Evolutionary conservation across 1,140 invertebrate genomes (phyloP).

Genomic region (Sogatella furcifera): DNA sequence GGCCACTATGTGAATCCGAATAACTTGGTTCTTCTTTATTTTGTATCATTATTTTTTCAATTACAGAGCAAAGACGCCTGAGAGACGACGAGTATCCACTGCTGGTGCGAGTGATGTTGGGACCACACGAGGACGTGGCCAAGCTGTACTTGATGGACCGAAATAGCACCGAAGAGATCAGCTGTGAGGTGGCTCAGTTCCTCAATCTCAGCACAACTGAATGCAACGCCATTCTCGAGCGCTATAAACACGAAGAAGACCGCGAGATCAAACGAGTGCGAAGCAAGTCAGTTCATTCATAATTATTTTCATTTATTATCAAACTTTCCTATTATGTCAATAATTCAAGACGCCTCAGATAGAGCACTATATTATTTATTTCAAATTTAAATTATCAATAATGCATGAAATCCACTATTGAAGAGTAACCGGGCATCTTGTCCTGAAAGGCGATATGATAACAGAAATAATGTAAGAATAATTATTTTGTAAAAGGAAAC

Average conservation of each 20-base stretch:
- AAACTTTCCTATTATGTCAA: too few relatives aligned
- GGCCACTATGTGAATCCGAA: too few relatives aligned
- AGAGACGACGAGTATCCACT: constrained; percentile 70
- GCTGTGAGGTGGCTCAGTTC: constrained; percentile 71
- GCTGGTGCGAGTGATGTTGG: constrained; percentile 60
- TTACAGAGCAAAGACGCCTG: constrained; percentile 59
- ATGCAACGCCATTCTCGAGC: constrained; percentile 63
- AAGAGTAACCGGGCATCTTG: too few relatives aligned
- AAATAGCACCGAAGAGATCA: constrained; percentile 58
- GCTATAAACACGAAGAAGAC: constrained; percentile 67
- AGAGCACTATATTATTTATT: too few relatives aligned
- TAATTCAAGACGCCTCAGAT: too few relatives aligned
- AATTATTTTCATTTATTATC: too few relatives aligned
- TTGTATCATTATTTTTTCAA: not conserved
- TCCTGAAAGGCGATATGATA: too few relatives aligned
- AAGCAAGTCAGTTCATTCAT: constrained; percentile 47
- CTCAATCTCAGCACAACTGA: constrained; percentile 68
- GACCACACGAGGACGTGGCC: constrained; percentile 72
- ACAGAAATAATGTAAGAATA: too few relatives aligned
- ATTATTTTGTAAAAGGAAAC: too few relatives aligned
- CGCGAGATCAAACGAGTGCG: constrained; percentile 54
- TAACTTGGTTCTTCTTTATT: too few relatives aligned
- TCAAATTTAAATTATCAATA: too few relatives aligned
- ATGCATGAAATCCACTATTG: too few relatives aligned
- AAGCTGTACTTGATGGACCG: constrained; percentile 72